Conservation (phyloP, 1,140 invertebrate genomes). For the Drosophila grimshawi region DNA sequence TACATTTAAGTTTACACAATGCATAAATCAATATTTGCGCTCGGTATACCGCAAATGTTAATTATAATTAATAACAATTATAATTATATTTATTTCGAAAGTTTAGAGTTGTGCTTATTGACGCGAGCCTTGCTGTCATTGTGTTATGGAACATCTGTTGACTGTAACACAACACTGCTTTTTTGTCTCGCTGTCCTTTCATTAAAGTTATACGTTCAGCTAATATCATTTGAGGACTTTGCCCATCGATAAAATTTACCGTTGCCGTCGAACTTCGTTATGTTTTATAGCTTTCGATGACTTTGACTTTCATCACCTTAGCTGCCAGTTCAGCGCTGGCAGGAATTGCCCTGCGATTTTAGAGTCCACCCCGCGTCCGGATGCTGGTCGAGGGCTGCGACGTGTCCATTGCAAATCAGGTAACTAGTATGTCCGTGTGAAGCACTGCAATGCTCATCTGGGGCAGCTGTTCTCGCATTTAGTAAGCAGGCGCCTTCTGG, state of each 20-base stretch:
- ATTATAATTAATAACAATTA: no score
- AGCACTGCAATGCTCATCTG: slow-evolving; percentile 54
- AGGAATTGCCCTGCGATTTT: neutral
- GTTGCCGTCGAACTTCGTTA: slow-evolving; percentile 31
- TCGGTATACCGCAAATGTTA: no score
- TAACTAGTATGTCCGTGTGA: slow-evolving; percentile 12
- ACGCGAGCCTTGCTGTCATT: neutral
- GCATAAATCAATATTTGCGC: no score
- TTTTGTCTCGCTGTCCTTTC: neutral
- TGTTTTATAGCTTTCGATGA: slow-evolving; percentile 32
- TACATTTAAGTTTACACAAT: no score
- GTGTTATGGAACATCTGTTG: neutral
- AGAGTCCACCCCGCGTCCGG: neutral
- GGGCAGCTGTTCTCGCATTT: slow-evolving; percentile 66
- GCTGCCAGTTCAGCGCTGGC: neutral
- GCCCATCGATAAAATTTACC: slow-evolving; percentile 31
- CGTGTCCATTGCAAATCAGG: slow-evolving; percentile 44
- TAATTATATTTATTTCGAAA: no score
- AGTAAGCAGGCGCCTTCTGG: slow-evolving; percentile 35
- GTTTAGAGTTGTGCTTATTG: neutral
- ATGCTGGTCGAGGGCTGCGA: slow-evolving; percentile 16
- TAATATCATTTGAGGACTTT: slow-evolving; percentile 11
- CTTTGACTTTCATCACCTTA: slow-evolving; percentile 1
- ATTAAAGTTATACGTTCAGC: neutral
- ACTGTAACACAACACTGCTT: neutral